Percentiles rank a stretch among this genome's conserved stretches.
phyloP scores from a whole-genome alignment of 2,113 vertebrate genomes.

The Festucalex cinctus region DNA sequence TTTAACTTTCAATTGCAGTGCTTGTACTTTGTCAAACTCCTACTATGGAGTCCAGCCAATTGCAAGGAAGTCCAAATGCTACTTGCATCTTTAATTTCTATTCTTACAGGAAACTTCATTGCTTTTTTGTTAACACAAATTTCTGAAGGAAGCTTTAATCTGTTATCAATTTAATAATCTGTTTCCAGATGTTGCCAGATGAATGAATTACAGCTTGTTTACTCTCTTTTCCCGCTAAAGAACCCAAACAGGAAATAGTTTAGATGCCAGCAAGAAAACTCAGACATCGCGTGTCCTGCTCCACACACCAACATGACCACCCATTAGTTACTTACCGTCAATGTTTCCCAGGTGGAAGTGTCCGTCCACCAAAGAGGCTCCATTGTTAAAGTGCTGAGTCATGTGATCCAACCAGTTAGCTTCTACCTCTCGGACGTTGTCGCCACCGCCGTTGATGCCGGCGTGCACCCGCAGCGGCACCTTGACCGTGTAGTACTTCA shows the following conservation, averaged over 20 bases:
- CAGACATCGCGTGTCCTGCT: neutral
- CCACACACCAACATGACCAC: neutral
- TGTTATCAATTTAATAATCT: conserved; percentile 71
- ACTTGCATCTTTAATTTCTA: neutral
- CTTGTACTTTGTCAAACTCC: no score
- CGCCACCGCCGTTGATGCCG: conserved; percentile 72
- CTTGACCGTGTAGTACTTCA: conserved; percentile 88
- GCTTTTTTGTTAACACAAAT: conserved; percentile 44
- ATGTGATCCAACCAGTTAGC: conserved; percentile 98
- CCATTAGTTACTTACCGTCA: conserved; percentile 78
- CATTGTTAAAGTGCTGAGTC: conserved; percentile 97
- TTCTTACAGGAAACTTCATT: neutral
- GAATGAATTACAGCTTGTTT: conserved; percentile 70
- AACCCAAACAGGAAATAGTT: conserved; percentile 40
- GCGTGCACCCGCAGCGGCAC: conserved; percentile 82
- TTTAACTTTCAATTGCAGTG: no score
- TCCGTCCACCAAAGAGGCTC: conserved; percentile 87
- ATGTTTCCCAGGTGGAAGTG: conserved; percentile 84
- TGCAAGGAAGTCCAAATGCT: no score
- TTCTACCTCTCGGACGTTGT: conserved; percentile 81
- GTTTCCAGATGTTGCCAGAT: conserved; percentile 61
- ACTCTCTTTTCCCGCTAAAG: conserved; percentile 29
- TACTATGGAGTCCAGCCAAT: no score
- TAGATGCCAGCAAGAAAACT: conserved; percentile 8
- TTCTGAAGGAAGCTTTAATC: conserved; percentile 64